These are phyloP conservation scores for Melanotus villosus DNA, from an alignment of 2,888 invertebrate genomes.

Conservation along the genomic window DNA sequence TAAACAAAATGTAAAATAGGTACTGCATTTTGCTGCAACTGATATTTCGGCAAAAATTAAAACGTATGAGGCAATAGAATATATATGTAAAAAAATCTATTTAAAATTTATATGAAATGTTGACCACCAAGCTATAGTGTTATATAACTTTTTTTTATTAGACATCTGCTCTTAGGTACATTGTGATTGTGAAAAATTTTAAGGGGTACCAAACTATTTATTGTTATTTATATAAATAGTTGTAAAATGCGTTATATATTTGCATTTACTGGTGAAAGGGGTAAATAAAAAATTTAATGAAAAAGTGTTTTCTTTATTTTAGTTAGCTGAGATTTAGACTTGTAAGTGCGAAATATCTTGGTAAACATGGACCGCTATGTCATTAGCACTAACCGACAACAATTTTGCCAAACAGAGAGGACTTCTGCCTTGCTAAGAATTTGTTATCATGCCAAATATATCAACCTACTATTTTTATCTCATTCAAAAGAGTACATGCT, in stretches of 20 bases:
- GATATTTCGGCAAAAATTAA: background rate
- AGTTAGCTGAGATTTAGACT: background rate
- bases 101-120: conserved; percentile 10
- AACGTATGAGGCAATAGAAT: background rate
- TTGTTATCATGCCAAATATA: too few species aligned
- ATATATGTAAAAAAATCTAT: conserved; percentile 1
- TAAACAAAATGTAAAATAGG: too few species aligned
- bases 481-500: too few species aligned
- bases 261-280: conserved; percentile 53
- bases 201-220: conserved; percentile 47
- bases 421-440: too few species aligned
- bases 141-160: conserved; percentile 11
- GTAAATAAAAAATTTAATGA: conserved; percentile 46
- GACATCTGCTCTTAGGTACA: conserved; percentile 27
- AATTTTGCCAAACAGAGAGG: too few species aligned
- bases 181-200: conserved; percentile 37
- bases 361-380: too few species aligned
- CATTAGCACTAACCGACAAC: too few species aligned
- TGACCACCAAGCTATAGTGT: conserved; percentile 11
- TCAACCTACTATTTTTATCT: too few species aligned
- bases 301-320: background rate
- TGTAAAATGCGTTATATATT: conserved; percentile 47
- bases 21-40: background rate
- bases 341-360: too few species aligned
- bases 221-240: conserved; percentile 53